These are phyloP conservation scores for Allobates femoralis DNA, from an alignment of 2,797 vertebrate species.

Conservation along the genomic window DNA sequence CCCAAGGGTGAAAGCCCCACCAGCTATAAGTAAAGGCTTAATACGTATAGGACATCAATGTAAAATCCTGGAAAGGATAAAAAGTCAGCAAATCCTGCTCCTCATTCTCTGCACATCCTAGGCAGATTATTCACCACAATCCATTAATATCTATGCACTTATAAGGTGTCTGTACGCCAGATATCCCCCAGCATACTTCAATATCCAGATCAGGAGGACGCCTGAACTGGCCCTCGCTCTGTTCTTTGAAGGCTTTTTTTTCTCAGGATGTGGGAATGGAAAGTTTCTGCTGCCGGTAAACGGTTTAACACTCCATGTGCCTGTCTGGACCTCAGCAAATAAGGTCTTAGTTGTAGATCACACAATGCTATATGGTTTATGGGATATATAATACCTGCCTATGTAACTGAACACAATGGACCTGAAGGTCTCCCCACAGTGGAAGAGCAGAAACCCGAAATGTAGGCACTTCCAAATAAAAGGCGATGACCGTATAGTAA, in stretches of 20 bases:
- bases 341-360: not conserved
- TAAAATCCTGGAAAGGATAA: not conserved
- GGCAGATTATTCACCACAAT: not conserved
- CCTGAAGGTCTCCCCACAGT: not conserved
- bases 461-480: not conserved
- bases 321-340: not conserved
- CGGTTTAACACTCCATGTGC: slow-evolving; percentile 45
- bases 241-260: slow-evolving; percentile 21
- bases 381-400: not conserved
- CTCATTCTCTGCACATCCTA: not conserved
- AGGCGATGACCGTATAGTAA: too few relatives aligned
- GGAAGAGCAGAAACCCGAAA: not conserved
- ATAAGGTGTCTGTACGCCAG: not conserved
- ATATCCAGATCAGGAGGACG: slow-evolving; percentile 16
- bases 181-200: not conserved
- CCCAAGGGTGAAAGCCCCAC: too few relatives aligned
- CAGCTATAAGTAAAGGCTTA: not conserved
- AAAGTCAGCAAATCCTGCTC: too few relatives aligned
- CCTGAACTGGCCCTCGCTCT: slow-evolving; percentile 39
- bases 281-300: slow-evolving; percentile 54
- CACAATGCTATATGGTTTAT: too few relatives aligned
- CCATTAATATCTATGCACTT: not conserved
- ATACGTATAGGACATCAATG: not conserved
- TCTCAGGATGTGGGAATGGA: slow-evolving; percentile 61
- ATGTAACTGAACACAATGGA: not conserved